Percentiles rank a stretch among this genome's conserved stretches.
phyloP scores from a whole-genome alignment of 2,113 vertebrate species.

The Heterotilapia buettikoferi region DNA sequence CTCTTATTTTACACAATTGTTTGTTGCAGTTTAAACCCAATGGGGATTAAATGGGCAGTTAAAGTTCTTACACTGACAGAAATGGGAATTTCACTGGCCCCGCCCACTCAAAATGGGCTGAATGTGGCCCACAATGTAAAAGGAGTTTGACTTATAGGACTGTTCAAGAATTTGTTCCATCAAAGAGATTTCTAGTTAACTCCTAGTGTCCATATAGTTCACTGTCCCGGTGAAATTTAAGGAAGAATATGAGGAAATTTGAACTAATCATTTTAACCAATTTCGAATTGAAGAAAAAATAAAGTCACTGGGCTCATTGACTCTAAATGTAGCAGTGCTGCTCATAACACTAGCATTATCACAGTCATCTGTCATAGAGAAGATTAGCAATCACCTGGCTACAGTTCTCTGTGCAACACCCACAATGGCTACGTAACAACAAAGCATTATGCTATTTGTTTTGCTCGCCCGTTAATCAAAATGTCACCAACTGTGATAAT shows the following conservation, averaged over 20 bases:
- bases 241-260: not conserved
- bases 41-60: not conserved
- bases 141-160: not conserved
- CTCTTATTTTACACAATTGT: not conserved
- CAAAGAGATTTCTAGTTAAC: not conserved
- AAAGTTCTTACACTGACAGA: not conserved
- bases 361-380: not conserved
- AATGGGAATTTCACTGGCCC: not conserved
- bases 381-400: not conserved
- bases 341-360: not conserved
- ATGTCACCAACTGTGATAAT: constrained; percentile 18
- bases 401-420: not conserved
- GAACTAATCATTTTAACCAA: not conserved
- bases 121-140: not conserved
- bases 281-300: not conserved
- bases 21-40: not conserved
- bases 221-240: not conserved
- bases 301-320: not conserved
- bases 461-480: not conserved
- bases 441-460: not conserved
- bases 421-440: not conserved
- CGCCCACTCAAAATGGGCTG: not conserved
- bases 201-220: not conserved
- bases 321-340: not conserved
- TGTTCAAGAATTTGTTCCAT: not conserved